Evolutionary conservation across 2,797 vertebrate species (phyloP).

Genomic region (Fundulus diaphanus): DNA sequence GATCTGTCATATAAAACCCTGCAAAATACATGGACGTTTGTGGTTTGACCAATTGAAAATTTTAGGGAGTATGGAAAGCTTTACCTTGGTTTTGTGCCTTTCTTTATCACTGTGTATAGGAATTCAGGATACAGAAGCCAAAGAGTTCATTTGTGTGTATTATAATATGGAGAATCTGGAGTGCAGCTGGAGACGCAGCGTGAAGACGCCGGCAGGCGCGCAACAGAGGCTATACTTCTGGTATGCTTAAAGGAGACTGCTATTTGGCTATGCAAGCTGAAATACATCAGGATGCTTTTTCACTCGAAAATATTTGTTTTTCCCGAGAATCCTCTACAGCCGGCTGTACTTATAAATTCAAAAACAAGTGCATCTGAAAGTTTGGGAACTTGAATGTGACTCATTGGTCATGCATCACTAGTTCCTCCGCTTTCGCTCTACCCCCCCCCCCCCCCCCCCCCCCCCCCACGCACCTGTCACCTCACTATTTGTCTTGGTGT

Average conservation of each 20-base stretch:
- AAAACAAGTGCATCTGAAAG: neutral
- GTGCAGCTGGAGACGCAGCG: conserved; percentile 70
- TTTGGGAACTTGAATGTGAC: neutral
- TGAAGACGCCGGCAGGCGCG: conserved; percentile 32
- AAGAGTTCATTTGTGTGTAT: conserved; percentile 70
- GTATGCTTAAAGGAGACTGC: conserved; percentile 37
- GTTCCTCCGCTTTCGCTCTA: neutral
- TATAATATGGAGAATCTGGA: conserved; percentile 70
- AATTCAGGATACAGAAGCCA: conserved; percentile 46
- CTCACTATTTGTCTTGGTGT: neutral
- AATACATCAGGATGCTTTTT: neutral
- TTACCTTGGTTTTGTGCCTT: neutral
- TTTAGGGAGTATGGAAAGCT: neutral
- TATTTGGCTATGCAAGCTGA: neutral
- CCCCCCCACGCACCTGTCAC: too few relatives aligned
- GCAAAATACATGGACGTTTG: neutral
- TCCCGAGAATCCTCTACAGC: neutral
- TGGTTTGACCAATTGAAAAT: neutral
- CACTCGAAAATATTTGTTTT: neutral
- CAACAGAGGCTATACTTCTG: conserved; percentile 74
- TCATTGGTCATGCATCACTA: neutral
- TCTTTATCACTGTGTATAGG: conserved; percentile 35
- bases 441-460: too few relatives aligned
- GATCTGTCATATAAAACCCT: neutral
- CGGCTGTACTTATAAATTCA: neutral